phyloP scores from a whole-genome alignment of 2,888 invertebrate genomes.

The Melieria omissa region DNA sequence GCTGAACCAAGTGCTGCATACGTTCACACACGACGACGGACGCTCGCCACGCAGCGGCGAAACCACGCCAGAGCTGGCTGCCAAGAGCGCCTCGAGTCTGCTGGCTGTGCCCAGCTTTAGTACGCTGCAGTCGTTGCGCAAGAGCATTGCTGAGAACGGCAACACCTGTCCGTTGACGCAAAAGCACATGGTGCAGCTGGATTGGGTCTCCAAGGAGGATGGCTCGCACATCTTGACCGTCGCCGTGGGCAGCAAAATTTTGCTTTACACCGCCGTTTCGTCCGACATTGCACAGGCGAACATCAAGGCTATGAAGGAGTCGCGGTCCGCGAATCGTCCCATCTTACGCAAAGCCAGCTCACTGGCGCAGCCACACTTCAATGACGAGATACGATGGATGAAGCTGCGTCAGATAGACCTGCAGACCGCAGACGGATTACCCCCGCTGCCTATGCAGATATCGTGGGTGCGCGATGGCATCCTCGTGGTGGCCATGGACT shows the following conservation, averaged over 20 bases:
- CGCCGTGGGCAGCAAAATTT: constrained; percentile 91
- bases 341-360: constrained; percentile 92
- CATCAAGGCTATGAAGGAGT: constrained; percentile 90
- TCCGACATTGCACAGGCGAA: constrained; percentile 95
- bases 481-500: constrained; percentile 98
- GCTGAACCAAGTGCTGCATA: constrained; percentile 84
- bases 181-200: constrained; percentile 93
- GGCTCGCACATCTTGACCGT: constrained; percentile 98
- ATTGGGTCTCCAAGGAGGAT: constrained; percentile 99
- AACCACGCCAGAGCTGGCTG: constrained; percentile 62
- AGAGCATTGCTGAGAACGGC: constrained; percentile 90
- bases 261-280: constrained; percentile 92
- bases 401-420: constrained; percentile 89
- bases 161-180: constrained; percentile 91
- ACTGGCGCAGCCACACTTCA: constrained; percentile 86
- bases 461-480: constrained; percentile 99
- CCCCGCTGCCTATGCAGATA: constrained; percentile 97
- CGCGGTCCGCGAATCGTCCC: constrained; percentile 83
- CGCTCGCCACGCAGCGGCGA: constrained; percentile 70
- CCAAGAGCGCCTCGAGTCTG: constrained; percentile 66
- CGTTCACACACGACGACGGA: constrained; percentile 82
- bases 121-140: constrained; percentile 85
- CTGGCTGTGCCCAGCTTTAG: constrained; percentile 92
- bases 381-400: constrained; percentile 97
- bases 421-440: constrained; percentile 93